Evolutionary conservation across 2,888 invertebrate genomes (phyloP), one percentile per base, ranked within the genome.

Genomic region (Morpho deidamia): DNA sequence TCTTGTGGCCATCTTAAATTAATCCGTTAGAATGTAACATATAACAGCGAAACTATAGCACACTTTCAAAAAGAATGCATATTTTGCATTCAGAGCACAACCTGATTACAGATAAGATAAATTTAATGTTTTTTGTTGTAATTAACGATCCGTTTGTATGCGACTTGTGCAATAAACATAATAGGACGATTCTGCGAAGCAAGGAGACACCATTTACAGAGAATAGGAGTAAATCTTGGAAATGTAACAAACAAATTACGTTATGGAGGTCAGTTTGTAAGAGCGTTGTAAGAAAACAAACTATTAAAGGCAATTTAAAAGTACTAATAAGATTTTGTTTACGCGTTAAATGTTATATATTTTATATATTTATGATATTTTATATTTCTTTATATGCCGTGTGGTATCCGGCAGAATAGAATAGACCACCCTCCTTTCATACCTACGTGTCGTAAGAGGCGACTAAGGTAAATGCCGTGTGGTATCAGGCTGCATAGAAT

Each of bases 181-280:
- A 49, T 42, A 35, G 44, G 42, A 37, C 41, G 12, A 12, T 58
- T 58, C 58, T 46, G 45, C 39, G 58, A 52, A 58, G 12, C 35
- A 41, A 14, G 43, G 42, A 55, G 55, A 55, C 42, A 52, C 48
- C 45, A 35, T 49, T 48, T 51, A 48, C 45, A 8, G 40, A 48
- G 52, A 58, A 55, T 49, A 58, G 55, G 55, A 48, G 49, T 49
- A 44, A 52, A 58, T 58, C 58, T 58, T 49, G 51, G 48, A 55
- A 58, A 55, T 37, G 49, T 32, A 40, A 55, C 54, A 55, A 51
- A 57, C 49, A 49, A 49, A 49, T 49, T 49, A 41, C 49, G n/a
- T 14, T 35, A 42, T 35, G 49, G 49, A 49, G 49, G 49, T 49
- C 42, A 35, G 49, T 40, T 42, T 14, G 8, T 23, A 23, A 23